These are phyloP conservation scores for Zootermopsis nevadensis DNA, from an alignment of 2,888 invertebrate genomes.

Conservation along the genomic window DNA sequence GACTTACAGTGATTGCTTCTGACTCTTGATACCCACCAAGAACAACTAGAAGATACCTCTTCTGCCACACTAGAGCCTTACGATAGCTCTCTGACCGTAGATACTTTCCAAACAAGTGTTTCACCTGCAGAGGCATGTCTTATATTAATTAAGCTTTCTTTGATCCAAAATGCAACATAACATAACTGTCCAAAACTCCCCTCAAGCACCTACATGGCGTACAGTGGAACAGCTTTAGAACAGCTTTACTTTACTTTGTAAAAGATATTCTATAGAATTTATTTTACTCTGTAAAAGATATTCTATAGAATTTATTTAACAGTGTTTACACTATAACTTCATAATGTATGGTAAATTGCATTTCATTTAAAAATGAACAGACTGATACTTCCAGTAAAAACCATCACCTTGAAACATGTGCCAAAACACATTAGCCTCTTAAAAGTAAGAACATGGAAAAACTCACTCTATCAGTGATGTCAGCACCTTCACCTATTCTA, in stretches of 20 bases:
- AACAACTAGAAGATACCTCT: slow-evolving; percentile 83
- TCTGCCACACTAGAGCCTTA: slow-evolving; percentile 91
- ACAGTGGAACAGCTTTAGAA: too few species aligned
- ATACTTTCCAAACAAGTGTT: slow-evolving; percentile 74
- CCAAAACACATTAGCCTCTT: not conserved
- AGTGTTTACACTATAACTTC: too few species aligned
- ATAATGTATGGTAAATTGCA: too few species aligned
- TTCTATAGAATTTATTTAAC: too few species aligned
- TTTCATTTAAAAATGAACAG: too few species aligned
- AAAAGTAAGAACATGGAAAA: not conserved
- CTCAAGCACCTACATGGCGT: too few species aligned
- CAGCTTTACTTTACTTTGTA: too few species aligned
- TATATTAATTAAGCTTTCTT: not conserved
- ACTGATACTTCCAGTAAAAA: too few species aligned
- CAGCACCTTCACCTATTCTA: not conserved
- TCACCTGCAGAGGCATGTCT: slow-evolving; percentile 61
- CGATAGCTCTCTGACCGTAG: slow-evolving; percentile 86
- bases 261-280: too few species aligned
- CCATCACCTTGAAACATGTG: not conserved
- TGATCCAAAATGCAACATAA: too few species aligned
- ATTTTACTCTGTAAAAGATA: too few species aligned
- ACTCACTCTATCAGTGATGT: not conserved
- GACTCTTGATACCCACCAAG: slow-evolving; percentile 69
- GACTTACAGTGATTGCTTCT: slow-evolving; percentile 64
- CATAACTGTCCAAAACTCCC: too few species aligned